Percentiles rank a stretch among this genome's conserved stretches.
These are phyloP conservation scores for Leucopsar rothschildi DNA, from an alignment of 2,113 vertebrate genomes.

Conservation along the genomic window DNA sequence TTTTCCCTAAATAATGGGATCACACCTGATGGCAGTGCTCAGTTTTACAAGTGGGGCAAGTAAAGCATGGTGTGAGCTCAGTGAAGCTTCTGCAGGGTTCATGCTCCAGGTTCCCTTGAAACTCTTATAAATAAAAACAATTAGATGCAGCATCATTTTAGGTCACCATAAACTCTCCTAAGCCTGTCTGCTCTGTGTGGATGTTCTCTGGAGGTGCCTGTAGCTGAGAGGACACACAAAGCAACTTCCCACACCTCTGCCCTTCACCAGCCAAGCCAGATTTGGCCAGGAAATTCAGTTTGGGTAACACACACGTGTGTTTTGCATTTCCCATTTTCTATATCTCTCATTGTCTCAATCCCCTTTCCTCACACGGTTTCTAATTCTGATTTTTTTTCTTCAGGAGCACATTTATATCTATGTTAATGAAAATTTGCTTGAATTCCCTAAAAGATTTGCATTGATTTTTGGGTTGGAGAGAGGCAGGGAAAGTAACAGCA, in stretches of 20 bases:
- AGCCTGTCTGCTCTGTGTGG: background rate
- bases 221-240: background rate
- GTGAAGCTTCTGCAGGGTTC: background rate
- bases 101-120: background rate
- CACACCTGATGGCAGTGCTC: background rate
- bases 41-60: background rate
- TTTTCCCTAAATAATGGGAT: background rate
- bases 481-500: background rate
- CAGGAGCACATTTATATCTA: rapidly evolving
- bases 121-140: background rate
- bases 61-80: background rate
- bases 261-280: background rate
- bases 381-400: background rate
- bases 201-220: background rate
- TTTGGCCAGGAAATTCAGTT: background rate
- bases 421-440: background rate
- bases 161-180: background rate
- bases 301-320: rapidly evolving
- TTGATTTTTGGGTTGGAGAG: background rate
- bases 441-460: background rate
- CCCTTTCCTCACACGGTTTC: background rate
- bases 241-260: background rate
- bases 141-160: rapidly evolving
- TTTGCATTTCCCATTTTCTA: background rate
- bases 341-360: background rate